These are phyloP conservation scores for Gisinianus flammeolus DNA, from an alignment of 2,888 invertebrate genomes.

Conservation along the genomic window DNA sequence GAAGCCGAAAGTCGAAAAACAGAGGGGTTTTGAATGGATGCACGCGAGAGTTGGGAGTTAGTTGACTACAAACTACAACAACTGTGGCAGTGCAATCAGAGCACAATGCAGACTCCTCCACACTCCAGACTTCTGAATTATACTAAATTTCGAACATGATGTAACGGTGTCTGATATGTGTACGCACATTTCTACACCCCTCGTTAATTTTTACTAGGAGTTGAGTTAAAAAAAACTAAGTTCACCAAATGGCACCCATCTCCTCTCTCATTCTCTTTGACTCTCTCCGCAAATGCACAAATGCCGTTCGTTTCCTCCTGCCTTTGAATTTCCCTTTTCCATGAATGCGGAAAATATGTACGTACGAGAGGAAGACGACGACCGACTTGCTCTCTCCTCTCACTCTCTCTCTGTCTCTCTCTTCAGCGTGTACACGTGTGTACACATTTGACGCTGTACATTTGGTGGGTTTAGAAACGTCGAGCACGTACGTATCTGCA, in stretches of 20 bases:
- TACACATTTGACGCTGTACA: too few species aligned
- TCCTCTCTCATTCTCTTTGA: neutral
- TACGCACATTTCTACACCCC: neutral
- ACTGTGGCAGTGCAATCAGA: too few species aligned
- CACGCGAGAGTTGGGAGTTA: neutral
- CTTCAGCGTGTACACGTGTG: too few species aligned
- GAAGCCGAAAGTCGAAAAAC: neutral
- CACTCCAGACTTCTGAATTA: too few species aligned
- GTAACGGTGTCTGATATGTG: too few species aligned
- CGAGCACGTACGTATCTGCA: too few species aligned
- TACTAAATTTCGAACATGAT: too few species aligned
- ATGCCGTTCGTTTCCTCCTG: neutral
- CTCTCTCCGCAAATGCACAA: neutral
- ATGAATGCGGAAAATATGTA: too few species aligned
- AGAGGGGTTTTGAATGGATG: neutral
- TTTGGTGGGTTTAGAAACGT: too few species aligned
- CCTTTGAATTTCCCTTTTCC: too few species aligned
- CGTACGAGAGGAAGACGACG: neutral
- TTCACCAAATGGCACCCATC: conserved; percentile 2
- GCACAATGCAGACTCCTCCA: too few species aligned
- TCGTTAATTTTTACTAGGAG: conserved; percentile 20
- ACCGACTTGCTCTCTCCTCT: neutral
- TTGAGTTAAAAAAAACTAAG: conserved; percentile 4
- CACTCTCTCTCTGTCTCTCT: neutral
- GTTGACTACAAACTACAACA: neutral